A percentile compares a stretch with the other conserved stretches of the same genome.
phyloP scores from a whole-genome alignment of 2,888 invertebrate genomes.

The Phaonia tiefii region DNA sequence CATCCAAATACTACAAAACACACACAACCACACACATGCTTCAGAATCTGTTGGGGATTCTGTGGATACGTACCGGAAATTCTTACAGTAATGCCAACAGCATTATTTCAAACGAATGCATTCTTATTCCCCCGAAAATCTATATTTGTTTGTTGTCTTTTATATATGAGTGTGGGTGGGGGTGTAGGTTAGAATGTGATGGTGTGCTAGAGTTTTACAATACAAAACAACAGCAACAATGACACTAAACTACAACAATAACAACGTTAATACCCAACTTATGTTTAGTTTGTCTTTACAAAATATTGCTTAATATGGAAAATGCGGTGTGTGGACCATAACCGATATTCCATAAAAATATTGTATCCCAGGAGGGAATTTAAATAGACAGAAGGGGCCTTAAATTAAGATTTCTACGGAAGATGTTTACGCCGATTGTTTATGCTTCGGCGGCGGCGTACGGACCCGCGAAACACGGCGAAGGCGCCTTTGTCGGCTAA shows the following conservation, averaged over 20 bases:
- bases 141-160: neutral
- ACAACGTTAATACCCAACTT: constrained; percentile 14
- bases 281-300: constrained; percentile 23
- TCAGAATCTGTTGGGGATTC: neutral
- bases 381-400: neutral
- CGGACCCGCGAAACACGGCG: too few relatives aligned
- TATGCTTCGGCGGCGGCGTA: too few relatives aligned
- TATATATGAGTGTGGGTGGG: neutral
- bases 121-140: constrained; percentile 29
- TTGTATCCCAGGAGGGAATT: neutral
- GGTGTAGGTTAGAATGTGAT: neutral
- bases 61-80: constrained; percentile 53
- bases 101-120: constrained; percentile 63
- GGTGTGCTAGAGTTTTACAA: neutral
- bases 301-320: constrained; percentile 24
- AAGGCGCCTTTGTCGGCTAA: too few relatives aligned
- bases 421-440: too few relatives aligned
- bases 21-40: constrained; percentile 14
- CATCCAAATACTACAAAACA: neutral
- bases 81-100: constrained; percentile 62
- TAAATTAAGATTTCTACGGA: too few relatives aligned
- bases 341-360: constrained; percentile 26
- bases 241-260: neutral
- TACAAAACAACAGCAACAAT: constrained; percentile 13
- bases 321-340: constrained; percentile 19